Conservation (phyloP, 2,888 invertebrate genomes). For the Diarsia brunnea region DNA sequence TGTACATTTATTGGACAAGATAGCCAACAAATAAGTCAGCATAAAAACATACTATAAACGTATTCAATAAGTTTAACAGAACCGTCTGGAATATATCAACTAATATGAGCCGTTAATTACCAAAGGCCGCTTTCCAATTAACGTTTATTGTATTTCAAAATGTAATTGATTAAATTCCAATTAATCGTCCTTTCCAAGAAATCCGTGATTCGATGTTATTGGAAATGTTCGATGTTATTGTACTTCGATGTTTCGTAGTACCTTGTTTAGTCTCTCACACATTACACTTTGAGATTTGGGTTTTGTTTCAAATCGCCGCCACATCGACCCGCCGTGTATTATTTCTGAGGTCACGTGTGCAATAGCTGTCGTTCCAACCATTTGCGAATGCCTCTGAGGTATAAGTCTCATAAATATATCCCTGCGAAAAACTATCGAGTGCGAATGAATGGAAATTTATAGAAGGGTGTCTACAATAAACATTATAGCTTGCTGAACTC, state of each 20-base stretch:
- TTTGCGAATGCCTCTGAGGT: constrained; percentile 35
- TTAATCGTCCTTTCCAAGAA: constrained; percentile 6
- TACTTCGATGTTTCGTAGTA: constrained; percentile 61
- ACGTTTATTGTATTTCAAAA: constrained; percentile 29
- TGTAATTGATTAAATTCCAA: constrained; percentile 38
- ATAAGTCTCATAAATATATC: constrained; percentile 52
- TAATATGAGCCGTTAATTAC: constrained; percentile 5
- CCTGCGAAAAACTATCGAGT: constrained; percentile 34
- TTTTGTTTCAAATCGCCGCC: constrained; percentile 73
- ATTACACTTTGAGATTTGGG: constrained; percentile 72
- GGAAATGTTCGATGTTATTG: constrained; percentile 12
- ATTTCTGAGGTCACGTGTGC: constrained; percentile 66
- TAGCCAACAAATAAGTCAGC: neutral
- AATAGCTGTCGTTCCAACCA: constrained; percentile 41
- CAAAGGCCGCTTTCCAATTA: constrained; percentile 32
- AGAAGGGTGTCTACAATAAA: constrained; percentile 11
- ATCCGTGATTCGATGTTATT: constrained; percentile 19
- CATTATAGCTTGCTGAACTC: constrained; percentile 4
- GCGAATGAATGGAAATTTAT: constrained; percentile 42
- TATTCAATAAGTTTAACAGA: neutral
- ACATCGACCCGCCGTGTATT: constrained; percentile 59
- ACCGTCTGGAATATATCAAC: neutral
- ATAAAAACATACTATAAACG: neutral
- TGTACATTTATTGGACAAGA: neutral
- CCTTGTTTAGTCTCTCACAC: constrained; percentile 58